A percentile compares a stretch with the other conserved stretches of the same genome.
Evolutionary conservation across 2,113 vertebrate species (phyloP).

Genomic region (Myanophis thanlyinensis): DNA sequence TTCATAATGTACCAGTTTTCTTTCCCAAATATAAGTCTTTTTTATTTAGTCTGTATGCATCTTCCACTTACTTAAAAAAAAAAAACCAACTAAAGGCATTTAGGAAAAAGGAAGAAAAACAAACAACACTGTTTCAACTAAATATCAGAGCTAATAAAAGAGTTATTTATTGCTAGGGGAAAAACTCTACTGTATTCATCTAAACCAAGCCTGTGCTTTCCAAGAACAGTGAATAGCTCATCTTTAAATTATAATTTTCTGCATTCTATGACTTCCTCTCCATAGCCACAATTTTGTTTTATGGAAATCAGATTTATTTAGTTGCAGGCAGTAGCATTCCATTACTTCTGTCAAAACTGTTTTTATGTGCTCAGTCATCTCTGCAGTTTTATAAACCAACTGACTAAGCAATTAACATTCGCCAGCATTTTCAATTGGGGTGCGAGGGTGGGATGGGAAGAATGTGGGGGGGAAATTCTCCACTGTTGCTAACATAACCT

Average conservation of each 20-base stretch:
- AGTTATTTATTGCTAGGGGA: neutral
- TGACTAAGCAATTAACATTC: conserved; percentile 76
- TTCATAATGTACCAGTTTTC: neutral
- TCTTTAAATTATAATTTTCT: conserved; percentile 59
- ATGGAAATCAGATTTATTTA: conserved; percentile 73
- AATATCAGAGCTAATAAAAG: neutral
- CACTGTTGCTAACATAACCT: conserved; percentile 60
- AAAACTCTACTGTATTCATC: conserved; percentile 6
- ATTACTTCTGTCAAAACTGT: conserved; percentile 73
- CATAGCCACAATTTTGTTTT: conserved; percentile 44
- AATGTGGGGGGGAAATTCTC: conserved; percentile 22
- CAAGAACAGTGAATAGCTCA: conserved; percentile 39
- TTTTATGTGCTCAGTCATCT: conserved; percentile 53
- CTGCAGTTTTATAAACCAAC: conserved; percentile 65
- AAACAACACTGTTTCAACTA: conserved; percentile 13
- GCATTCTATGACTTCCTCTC: conserved; percentile 50
- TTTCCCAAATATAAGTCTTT: conserved; percentile 5
- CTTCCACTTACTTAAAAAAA: neutral
- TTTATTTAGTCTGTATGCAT: conserved; percentile 13
- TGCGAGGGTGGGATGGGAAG: conserved; percentile 16
- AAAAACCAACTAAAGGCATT: neutral
- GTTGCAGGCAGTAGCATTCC: conserved; percentile 68
- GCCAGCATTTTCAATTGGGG: conserved; percentile 47
- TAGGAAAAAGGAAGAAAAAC: conserved; percentile 33
- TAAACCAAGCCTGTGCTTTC: neutral